A percentile compares a stretch with the other conserved stretches of the same genome.
Conservation (phyloP, 23 tunicate genomes). For the Aplidium turbinatum region DNA sequence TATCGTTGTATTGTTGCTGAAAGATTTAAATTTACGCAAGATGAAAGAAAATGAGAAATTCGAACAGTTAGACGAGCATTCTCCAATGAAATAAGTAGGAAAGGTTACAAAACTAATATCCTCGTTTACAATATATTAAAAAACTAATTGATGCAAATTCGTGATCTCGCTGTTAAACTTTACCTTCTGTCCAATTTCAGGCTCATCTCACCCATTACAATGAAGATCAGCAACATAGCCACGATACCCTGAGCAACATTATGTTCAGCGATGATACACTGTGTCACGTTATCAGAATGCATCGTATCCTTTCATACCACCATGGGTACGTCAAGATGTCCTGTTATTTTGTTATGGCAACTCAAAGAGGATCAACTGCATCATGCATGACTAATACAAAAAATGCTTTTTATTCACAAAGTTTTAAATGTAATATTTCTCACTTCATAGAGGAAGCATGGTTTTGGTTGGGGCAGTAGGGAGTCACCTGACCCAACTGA, state of each 20-base stretch:
- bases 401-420: background rate
- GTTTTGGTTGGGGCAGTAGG: slow-evolving; percentile 82
- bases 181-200: slow-evolving; percentile 16
- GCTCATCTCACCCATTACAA: slow-evolving; percentile 82
- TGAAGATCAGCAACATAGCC: slow-evolving; percentile 78
- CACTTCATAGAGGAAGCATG: slow-evolving; percentile 69
- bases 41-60: too few species aligned
- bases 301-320: slow-evolving; percentile 73
- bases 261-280: slow-evolving; percentile 83
- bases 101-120: too few species aligned
- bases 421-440: background rate
- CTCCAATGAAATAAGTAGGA: too few species aligned
- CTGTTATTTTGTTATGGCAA: too few species aligned
- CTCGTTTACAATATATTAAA: too few species aligned
- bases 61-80: too few species aligned
- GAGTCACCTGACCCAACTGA: slow-evolving; percentile 77
- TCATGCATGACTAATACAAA: too few species aligned
- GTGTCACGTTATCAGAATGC: slow-evolving; percentile 73
- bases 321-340: slow-evolving; percentile 83
- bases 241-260: slow-evolving; percentile 54
- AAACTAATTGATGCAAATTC: too few species aligned
- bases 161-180: too few species aligned
- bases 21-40: too few species aligned
- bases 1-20: too few species aligned
- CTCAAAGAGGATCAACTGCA: too few species aligned